Percentiles rank a stretch among this genome's conserved stretches.
phyloP scores from a whole-genome alignment of 2,113 vertebrate species.

The Crotalus horridus region DNA sequence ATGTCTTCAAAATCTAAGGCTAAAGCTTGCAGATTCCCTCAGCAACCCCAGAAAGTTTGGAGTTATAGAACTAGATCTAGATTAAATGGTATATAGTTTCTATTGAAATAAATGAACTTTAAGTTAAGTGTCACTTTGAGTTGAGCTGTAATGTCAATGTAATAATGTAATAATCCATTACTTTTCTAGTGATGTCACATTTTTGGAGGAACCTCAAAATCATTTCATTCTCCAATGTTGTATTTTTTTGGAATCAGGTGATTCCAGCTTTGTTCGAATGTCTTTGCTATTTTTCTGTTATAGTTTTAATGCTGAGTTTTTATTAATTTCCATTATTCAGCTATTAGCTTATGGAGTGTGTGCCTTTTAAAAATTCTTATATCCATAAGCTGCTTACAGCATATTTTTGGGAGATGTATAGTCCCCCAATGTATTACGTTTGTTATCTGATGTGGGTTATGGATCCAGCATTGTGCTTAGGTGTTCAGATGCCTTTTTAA shows the following conservation, averaged over 20 bases:
- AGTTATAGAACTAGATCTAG: neutral
- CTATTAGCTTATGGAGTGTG: neutral
- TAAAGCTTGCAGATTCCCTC: neutral
- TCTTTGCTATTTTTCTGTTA: neutral
- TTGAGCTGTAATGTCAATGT: neutral
- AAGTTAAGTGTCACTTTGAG: neutral
- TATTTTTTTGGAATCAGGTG: neutral
- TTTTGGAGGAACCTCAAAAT: neutral
- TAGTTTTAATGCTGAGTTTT: neutral
- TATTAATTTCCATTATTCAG: neutral
- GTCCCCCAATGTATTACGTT: neutral
- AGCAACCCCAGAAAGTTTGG: neutral
- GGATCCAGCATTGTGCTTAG: neutral
- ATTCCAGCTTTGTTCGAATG: neutral
- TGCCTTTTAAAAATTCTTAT: neutral
- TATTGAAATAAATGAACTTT: neutral
- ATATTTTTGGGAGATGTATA: neutral
- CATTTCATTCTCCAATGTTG: neutral
- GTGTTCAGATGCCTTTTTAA: neutral
- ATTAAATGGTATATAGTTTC: neutral
- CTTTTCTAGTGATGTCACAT: neutral
- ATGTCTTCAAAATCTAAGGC: neutral
- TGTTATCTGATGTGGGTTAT: neutral
- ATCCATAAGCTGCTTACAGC: neutral
- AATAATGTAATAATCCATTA: neutral